Evolutionary conservation across 2,113 vertebrate genomes (phyloP).

Genomic region (Psilopsiagon aymara): DNA sequence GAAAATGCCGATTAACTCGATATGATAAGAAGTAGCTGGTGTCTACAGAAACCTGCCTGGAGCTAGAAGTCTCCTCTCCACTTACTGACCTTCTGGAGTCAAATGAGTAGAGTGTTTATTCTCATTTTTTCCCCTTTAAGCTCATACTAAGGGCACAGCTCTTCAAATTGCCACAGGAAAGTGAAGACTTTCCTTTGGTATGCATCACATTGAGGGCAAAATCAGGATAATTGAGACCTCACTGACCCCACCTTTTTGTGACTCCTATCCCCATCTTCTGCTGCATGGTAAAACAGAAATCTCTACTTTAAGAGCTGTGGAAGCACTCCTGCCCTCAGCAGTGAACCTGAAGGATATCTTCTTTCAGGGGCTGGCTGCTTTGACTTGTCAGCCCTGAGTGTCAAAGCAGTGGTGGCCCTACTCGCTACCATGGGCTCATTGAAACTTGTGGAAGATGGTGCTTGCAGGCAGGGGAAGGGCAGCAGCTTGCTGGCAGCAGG

Average conservation of each 20-base stretch:
- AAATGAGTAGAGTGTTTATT: not conserved
- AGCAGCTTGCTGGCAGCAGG: fast-evolving
- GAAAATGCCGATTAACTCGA: not conserved
- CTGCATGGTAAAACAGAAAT: not conserved
- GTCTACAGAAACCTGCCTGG: not conserved
- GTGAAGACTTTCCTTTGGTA: not conserved
- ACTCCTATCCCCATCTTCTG: not conserved
- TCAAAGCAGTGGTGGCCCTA: fast-evolving
- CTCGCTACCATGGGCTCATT: not conserved
- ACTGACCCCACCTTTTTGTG: fast-evolving
- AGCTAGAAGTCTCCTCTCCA: not conserved
- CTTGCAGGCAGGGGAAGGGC: too few species aligned
- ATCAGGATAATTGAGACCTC: not conserved
- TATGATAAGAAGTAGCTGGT: not conserved
- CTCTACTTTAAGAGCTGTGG: fast-evolving
- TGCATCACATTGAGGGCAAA: not conserved
- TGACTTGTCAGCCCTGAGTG: too few species aligned
- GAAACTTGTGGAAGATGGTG: not conserved
- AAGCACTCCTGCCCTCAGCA: not conserved
- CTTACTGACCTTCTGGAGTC: not conserved
- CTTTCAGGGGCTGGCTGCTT: fast-evolving
- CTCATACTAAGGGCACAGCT: not conserved
- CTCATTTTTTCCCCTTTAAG: not conserved
- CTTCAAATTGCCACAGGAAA: not conserved
- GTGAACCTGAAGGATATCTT: fast-evolving